phyloP scores from a whole-genome alignment of 2,888 invertebrate genomes.

The Anarsia innoxiella region DNA sequence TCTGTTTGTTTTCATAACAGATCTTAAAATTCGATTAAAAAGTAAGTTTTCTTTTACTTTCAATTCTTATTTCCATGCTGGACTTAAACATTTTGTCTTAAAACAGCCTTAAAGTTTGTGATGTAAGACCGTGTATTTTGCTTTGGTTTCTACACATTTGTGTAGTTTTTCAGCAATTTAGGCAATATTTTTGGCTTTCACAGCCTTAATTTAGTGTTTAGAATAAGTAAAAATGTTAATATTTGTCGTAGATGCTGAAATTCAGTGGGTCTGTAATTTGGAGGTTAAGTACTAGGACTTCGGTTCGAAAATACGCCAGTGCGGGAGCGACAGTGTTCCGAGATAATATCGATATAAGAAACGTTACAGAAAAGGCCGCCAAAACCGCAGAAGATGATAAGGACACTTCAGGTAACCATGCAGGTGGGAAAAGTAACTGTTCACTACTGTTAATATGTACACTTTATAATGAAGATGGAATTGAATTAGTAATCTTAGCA shows the following conservation, averaged over 20 bases:
- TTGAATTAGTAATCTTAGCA: no score
- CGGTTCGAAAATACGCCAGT: constrained; percentile 48
- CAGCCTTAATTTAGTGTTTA: not conserved
- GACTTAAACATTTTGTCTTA: no score
- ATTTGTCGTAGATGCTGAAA: constrained; percentile 63
- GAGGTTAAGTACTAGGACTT: constrained; percentile 66
- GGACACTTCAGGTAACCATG: constrained; percentile 38
- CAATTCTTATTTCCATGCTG: no score
- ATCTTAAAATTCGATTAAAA: no score
- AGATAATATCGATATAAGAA: constrained; percentile 51
- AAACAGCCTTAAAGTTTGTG: constrained; percentile 36
- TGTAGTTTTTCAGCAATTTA: not conserved
- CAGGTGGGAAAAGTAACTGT: constrained; percentile 20
- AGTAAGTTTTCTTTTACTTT: no score
- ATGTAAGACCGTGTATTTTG: constrained; percentile 54
- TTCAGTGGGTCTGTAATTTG: constrained; percentile 62
- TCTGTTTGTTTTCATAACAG: no score
- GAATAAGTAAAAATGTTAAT: not conserved
- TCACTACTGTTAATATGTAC: not conserved
- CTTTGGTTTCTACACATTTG: not conserved
- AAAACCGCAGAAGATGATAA: constrained; percentile 23
- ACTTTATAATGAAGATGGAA: not conserved
- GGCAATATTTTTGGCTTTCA: not conserved
- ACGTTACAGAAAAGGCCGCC: constrained; percentile 31
- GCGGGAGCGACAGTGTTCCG: constrained; percentile 87